These are phyloP conservation scores for Cremastobaeus sp. DNA, from an alignment of 2,888 invertebrate genomes.

Conservation along the genomic window DNA sequence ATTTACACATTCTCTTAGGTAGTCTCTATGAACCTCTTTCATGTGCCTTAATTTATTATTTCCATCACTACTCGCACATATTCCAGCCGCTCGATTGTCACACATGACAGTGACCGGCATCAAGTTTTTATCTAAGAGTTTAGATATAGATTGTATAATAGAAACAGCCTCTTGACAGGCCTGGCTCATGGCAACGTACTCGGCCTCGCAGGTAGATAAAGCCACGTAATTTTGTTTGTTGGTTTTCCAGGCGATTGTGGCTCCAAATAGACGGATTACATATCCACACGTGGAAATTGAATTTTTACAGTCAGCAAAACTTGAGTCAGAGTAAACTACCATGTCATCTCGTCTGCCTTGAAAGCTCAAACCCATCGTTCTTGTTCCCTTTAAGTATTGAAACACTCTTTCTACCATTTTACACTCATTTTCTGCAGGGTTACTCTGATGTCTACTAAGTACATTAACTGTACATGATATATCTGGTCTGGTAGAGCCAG, in stretches of 20 bases:
- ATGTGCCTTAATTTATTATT: neutral
- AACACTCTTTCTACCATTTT: slow-evolving; percentile 1
- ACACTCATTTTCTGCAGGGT: slow-evolving; percentile 30
- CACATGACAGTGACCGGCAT: neutral
- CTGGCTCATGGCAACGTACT: neutral
- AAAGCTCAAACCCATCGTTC: neutral
- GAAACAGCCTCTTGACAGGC: neutral
- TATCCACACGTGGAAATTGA: neutral
- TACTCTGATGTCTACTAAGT: slow-evolving; percentile 36
- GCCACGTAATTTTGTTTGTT: neutral
- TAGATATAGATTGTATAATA: neutral
- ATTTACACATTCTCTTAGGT: neutral
- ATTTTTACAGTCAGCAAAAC: neutral
- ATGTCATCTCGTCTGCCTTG: neutral
- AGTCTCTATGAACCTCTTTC: neutral
- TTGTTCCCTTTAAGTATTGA: neutral
- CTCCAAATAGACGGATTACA: neutral
- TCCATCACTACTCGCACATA: neutral
- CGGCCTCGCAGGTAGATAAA: neutral
- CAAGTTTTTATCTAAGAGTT: neutral
- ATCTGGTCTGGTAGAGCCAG: slow-evolving; percentile 18
- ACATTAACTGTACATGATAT: neutral
- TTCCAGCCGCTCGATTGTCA: neutral
- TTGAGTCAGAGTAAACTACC: neutral
- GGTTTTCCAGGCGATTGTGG: neutral